Percentiles rank a stretch among this genome's conserved stretches.
These are phyloP conservation scores for Protophormia terraenovae DNA, from an alignment of 2,888 invertebrate genomes.

Conservation along the genomic window DNA sequence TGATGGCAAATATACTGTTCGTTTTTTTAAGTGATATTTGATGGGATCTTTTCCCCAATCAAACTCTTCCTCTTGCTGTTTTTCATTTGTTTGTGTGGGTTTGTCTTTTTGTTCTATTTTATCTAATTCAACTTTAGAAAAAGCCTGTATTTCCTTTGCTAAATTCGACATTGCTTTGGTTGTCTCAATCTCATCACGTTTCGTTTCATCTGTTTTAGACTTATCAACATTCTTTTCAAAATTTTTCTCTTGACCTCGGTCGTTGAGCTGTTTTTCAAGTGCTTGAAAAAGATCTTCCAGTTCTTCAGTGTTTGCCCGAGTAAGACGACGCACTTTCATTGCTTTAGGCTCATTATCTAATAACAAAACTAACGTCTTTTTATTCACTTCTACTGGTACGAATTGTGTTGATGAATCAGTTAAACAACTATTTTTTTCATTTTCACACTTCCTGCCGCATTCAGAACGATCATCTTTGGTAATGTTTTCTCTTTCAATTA, in stretches of 20 bases:
- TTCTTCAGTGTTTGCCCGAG: conserved; percentile 78
- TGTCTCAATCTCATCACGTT: conserved; percentile 58
- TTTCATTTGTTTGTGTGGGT: background rate
- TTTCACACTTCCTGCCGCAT: conserved; percentile 19
- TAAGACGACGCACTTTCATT: conserved; percentile 75
- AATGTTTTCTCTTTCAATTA: background rate
- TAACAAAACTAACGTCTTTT: conserved; percentile 76
- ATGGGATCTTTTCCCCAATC: conserved; percentile 78
- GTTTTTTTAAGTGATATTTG: conserved; percentile 76
- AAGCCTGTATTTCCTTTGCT: conserved; percentile 75
- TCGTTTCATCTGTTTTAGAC: conserved; percentile 55
- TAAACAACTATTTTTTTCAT: background rate
- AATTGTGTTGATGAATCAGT: conserved; percentile 55
- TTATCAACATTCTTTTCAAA: conserved; percentile 70
- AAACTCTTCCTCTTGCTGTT: conserved; percentile 67
- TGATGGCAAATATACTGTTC: conserved; percentile 77
- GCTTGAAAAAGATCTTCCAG: conserved; percentile 77
- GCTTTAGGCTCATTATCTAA: conserved; percentile 77
- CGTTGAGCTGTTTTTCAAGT: conserved; percentile 76
- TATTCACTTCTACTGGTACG: conserved; percentile 72
- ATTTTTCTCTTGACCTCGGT: conserved; percentile 74
- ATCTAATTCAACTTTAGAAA: conserved; percentile 70
- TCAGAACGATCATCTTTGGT: background rate
- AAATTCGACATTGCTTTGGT: conserved; percentile 72
- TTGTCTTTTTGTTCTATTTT: conserved; percentile 37